Conservation (phyloP, 2,113 vertebrate genomes). For the Suncus etruscus region DNA sequence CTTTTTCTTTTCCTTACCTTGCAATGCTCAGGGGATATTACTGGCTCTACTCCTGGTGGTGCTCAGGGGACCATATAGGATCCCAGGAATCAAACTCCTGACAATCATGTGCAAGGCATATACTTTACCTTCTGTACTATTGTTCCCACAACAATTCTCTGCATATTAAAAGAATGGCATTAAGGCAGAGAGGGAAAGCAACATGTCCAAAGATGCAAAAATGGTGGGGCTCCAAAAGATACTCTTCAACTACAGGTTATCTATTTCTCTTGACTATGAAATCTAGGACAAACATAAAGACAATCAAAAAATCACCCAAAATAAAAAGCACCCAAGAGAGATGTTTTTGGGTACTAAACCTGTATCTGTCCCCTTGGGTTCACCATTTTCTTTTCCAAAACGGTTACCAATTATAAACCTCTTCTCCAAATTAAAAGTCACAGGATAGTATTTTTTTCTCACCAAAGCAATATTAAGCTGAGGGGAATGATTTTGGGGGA, state of each 20-base stretch:
- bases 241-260: neutral
- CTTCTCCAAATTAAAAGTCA: slow-evolving; percentile 30
- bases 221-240: neutral
- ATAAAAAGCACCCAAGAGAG: neutral
- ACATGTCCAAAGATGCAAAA: neutral
- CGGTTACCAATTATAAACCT: slow-evolving; percentile 39
- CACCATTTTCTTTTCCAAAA: slow-evolving; percentile 31
- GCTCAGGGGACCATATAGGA: too few relatives aligned
- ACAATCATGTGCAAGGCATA: too few relatives aligned
- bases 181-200: neutral
- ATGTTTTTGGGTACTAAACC: neutral
- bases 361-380: neutral
- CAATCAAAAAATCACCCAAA: neutral
- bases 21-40: too few relatives aligned
- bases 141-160: neutral
- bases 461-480: slow-evolving; percentile 4
- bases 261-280: slow-evolving; percentile 32
- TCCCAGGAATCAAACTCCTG: too few relatives aligned
- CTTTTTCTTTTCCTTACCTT: too few relatives aligned
- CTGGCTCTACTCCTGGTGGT: too few relatives aligned
- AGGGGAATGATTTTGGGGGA: neutral
- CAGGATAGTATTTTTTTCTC: slow-evolving; percentile 21
- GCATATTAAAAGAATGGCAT: neutral
- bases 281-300: neutral
- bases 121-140: too few relatives aligned